Evolutionary conservation across 2,113 vertebrate genomes (phyloP).

Genomic region (Leucopsar rothschildi): DNA sequence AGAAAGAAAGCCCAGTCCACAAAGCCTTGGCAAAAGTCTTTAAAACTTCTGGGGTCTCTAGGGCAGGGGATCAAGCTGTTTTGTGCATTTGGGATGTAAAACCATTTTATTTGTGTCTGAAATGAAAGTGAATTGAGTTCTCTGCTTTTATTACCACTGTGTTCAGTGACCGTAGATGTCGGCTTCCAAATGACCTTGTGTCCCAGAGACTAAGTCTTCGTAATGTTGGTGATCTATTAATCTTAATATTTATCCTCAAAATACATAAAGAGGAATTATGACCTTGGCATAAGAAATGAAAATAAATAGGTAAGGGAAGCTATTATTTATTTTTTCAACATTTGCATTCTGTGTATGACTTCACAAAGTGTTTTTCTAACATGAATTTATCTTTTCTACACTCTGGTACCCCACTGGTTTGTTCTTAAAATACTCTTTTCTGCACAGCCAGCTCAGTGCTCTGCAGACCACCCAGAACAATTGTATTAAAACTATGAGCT

Average conservation of each 20-base stretch:
- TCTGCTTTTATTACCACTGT: background rate
- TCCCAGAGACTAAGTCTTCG: background rate
- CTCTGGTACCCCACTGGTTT: background rate
- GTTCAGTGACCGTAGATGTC: background rate
- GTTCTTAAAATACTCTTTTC: conserved; percentile 51
- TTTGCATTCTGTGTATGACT: conserved; percentile 39
- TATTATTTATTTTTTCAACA: conserved; percentile 52
- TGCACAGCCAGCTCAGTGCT: background rate
- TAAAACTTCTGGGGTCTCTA: background rate
- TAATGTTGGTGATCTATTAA: conserved; percentile 26
- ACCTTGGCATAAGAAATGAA: conserved; percentile 28
- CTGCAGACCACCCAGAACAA: conserved; percentile 33
- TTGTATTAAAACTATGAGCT: background rate
- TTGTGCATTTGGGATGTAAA: background rate
- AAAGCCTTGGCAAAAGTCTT: background rate
- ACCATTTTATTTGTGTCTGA: background rate
- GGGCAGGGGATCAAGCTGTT: background rate
- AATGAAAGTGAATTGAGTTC: background rate
- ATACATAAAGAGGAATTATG: conserved; percentile 46
- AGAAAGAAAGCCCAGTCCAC: background rate
- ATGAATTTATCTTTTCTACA: conserved; percentile 7
- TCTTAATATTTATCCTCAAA: conserved; percentile 60
- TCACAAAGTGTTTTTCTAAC: conserved; percentile 22
- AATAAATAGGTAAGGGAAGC: conserved; percentile 43
- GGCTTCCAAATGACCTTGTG: conserved; percentile 17